phyloP scores from a whole-genome alignment of 2,888 invertebrate species.

The Pristionchus entomophagus region DNA sequence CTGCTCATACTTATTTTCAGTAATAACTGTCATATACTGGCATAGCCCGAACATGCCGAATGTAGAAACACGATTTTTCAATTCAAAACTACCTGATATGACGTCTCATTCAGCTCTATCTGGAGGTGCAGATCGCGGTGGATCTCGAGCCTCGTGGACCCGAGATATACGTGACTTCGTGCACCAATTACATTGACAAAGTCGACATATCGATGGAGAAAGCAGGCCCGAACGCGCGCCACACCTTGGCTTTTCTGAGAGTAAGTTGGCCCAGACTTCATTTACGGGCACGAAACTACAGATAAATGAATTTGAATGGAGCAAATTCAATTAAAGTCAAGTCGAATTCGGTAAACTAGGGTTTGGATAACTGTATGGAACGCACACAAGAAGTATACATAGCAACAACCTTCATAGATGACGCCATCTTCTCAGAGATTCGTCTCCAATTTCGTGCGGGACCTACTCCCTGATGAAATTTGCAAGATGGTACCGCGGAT shows the following conservation, averaged over 20 bases:
- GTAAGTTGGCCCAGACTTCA: neutral
- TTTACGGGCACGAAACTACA: neutral
- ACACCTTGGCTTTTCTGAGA: neutral
- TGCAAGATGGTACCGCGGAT: conserved; percentile 19
- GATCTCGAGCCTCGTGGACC: neutral
- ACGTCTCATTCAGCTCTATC: neutral
- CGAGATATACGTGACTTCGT: neutral
- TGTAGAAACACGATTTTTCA: no score
- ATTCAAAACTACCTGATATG: neutral
- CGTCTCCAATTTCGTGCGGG: neutral
- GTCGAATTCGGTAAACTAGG: no score
- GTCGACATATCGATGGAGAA: conserved; percentile 73
- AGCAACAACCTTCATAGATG: no score
- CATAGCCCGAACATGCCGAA: no score
- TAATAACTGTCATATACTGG: no score
- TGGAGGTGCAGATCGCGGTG: neutral
- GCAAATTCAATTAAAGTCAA: no score
- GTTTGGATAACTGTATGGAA: no score
- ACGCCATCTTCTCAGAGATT: neutral
- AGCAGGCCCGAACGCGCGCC: conserved; percentile 49
- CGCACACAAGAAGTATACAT: no score
- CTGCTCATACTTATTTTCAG: no score
- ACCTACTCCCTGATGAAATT: neutral
- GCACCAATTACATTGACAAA: conserved; percentile 66
- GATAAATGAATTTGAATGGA: neutral